A percentile compares a stretch with the other conserved stretches of the same genome.
Evolutionary conservation across 1,140 invertebrate species (phyloP).

Genomic region (Cydia strobilella): DNA sequence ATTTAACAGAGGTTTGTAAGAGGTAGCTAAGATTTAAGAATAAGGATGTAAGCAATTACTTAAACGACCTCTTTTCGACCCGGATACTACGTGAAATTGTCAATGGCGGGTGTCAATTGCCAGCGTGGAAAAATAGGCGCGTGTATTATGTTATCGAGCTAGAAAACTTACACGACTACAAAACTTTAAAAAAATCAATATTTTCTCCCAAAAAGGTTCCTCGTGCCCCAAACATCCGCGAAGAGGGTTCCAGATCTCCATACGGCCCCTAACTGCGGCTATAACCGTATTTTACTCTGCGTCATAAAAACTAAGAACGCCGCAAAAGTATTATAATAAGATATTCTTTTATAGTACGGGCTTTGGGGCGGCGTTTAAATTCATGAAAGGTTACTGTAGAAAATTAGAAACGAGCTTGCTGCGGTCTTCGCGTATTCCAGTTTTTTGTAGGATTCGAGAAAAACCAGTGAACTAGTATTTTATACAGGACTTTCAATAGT

Average conservation of each 20-base stretch:
- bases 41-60: too few relatives aligned
- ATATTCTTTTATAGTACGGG: constrained; percentile 34
- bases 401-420: not conserved
- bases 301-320: constrained; percentile 73
- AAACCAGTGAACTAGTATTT: too few relatives aligned
- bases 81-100: too few relatives aligned
- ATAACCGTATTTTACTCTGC: constrained; percentile 67
- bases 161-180: not conserved
- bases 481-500: too few relatives aligned
- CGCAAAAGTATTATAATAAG: constrained; percentile 63
- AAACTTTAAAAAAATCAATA: constrained; percentile 23
- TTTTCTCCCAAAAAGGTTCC: constrained; percentile 51
- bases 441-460: too few relatives aligned
- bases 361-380: constrained; percentile 3
- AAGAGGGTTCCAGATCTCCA: constrained; percentile 61
- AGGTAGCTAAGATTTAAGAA: too few relatives aligned
- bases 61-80: too few relatives aligned
- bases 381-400: not conserved
- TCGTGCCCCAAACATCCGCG: constrained; percentile 43
- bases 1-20: too few relatives aligned
- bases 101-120: too few relatives aligned
- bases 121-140: too few relatives aligned
- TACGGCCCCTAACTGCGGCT: constrained; percentile 50
- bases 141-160: too few relatives aligned
- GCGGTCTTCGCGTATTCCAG: too few relatives aligned